phyloP scores from a whole-genome alignment of 2,113 vertebrate genomes.

The Phaetusa simplex region DNA sequence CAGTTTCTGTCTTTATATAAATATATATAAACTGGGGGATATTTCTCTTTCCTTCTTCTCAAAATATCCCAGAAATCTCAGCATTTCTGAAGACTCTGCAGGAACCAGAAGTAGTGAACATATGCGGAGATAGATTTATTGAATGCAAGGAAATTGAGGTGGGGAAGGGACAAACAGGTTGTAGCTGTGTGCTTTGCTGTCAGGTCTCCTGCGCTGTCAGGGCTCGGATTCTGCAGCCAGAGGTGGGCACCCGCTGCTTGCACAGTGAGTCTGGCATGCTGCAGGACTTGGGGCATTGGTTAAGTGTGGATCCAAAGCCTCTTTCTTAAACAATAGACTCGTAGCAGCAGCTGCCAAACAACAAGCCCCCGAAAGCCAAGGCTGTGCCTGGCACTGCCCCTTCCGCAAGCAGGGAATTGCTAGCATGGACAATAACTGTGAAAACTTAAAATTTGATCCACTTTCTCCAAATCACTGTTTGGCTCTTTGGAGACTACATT shows the following conservation, averaged over 20 bases:
- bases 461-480: neutral
- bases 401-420: neutral
- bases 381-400: neutral
- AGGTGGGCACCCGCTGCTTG: neutral
- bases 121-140: neutral
- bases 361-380: neutral
- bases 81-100: neutral
- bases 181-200: neutral
- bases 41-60: neutral
- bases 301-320: neutral
- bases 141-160: neutral
- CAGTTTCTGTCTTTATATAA: neutral
- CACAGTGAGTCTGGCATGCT: too few species aligned
- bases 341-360: neutral
- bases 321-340: neutral
- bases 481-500: rapidly evolving
- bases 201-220: neutral
- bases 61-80: neutral
- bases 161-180: neutral
- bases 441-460: neutral
- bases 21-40: neutral
- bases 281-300: neutral
- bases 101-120: neutral
- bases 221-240: neutral
- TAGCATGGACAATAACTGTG: neutral